Evolutionary conservation across 2,113 vertebrate genomes (phyloP).

Genomic region (Machaerirhynchus nigripectus): DNA sequence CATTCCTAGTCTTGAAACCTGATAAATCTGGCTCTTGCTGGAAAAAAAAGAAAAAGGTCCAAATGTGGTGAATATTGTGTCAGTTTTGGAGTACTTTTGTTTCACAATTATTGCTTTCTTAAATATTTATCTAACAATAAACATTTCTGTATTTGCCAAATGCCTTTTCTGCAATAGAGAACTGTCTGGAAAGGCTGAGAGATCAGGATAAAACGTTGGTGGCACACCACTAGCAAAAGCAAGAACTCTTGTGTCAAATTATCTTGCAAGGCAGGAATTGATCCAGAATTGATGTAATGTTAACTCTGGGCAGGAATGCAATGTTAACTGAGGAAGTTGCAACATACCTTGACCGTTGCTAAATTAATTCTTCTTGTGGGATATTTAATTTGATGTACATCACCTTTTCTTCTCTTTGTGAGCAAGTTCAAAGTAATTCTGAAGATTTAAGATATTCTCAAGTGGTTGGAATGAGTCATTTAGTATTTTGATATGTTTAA

Average conservation of each 20-base stretch:
- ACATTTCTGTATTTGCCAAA: constrained; percentile 7
- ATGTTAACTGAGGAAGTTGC: background rate
- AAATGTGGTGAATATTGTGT: background rate
- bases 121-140: constrained; percentile 9
- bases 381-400: background rate
- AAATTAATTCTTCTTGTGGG: background rate
- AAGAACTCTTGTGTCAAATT: background rate
- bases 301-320: background rate
- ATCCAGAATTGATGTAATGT: background rate
- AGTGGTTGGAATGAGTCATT: background rate
- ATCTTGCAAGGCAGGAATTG: constrained; percentile 4
- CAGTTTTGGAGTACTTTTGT: background rate
- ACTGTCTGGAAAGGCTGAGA: background rate
- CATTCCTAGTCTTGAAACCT: background rate
- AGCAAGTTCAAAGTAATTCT: background rate
- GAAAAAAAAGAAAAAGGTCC: background rate
- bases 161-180: constrained; percentile 1
- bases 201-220: background rate
- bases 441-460: background rate
- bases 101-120: constrained; percentile 20
- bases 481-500: background rate
- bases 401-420: background rate
- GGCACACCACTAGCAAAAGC: background rate
- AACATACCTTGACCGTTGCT: background rate
- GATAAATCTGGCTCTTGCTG: background rate